phyloP scores from a whole-genome alignment of 2,888 invertebrate genomes.

The Calephelis perditalis region DNA sequence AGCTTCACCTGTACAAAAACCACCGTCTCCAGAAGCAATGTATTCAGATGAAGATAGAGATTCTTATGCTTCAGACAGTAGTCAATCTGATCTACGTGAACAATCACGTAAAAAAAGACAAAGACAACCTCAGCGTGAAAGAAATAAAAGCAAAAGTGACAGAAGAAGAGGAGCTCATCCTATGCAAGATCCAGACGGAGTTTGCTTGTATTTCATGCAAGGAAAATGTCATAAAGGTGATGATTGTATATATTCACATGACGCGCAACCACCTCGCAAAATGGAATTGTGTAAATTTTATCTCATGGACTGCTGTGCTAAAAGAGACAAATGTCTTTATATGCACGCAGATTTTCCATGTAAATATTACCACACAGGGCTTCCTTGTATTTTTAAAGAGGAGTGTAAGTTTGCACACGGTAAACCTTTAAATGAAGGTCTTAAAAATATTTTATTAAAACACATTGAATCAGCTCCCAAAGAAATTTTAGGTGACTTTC shows the following conservation, averaged over 20 bases:
- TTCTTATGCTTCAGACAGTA: slow-evolving; percentile 75
- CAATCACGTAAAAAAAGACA: slow-evolving; percentile 61
- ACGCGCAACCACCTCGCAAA: slow-evolving; percentile 88
- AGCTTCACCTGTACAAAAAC: slow-evolving; percentile 80
- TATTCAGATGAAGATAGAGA: slow-evolving; percentile 74
- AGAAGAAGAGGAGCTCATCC: slow-evolving; percentile 77
- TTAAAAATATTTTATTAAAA: slow-evolving; percentile 81
- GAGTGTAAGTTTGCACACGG: slow-evolving; percentile 97
- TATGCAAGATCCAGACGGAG: slow-evolving; percentile 82
- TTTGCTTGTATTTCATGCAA: slow-evolving; percentile 92
- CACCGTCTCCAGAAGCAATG: slow-evolving; percentile 45
- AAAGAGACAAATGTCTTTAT: slow-evolving; percentile 95
- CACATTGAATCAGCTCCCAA: slow-evolving; percentile 95
- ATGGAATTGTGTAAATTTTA: slow-evolving; percentile 98
- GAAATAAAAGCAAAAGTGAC: slow-evolving; percentile 72
- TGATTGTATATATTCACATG: slow-evolving; percentile 93
- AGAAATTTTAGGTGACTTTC: slow-evolving; percentile 94
- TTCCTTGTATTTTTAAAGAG: slow-evolving; percentile 88
- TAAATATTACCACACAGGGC: slow-evolving; percentile 96
- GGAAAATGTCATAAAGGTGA: slow-evolving; percentile 92
- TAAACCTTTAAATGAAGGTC: slow-evolving; percentile 88
- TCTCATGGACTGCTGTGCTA: slow-evolving; percentile 95
- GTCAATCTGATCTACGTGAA: slow-evolving; percentile 68
- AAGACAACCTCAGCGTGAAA: slow-evolving; percentile 56
- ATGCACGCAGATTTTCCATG: slow-evolving; percentile 99